Evolutionary conservation across 2,113 vertebrate species (phyloP).

Genomic region (Phalacrocorax brasilianus): DNA sequence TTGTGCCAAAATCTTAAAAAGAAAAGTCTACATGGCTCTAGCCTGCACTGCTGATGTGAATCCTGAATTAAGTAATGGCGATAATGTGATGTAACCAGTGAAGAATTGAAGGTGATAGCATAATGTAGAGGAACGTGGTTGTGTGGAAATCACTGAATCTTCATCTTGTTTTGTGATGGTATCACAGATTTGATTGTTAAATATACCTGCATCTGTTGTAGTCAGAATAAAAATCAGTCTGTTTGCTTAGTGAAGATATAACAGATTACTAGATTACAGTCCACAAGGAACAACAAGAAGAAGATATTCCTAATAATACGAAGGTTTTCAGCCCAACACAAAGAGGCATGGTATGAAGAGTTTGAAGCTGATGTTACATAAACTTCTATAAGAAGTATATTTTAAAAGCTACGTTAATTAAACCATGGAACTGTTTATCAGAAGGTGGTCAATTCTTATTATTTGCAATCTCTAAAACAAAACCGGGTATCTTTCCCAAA

Average conservation of each 20-base stretch:
- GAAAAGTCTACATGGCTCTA: background rate
- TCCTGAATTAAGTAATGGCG: background rate
- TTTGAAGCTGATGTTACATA: background rate
- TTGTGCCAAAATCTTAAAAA: background rate
- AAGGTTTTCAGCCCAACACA: background rate
- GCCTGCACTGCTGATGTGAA: background rate
- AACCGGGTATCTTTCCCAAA: background rate
- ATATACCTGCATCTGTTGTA: background rate
- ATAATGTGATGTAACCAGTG: background rate
- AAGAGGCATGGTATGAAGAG: background rate
- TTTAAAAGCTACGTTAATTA: background rate
- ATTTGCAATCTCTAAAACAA: background rate
- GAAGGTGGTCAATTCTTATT: background rate
- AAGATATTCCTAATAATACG: background rate
- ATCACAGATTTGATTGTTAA: background rate
- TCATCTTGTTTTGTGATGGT: background rate
- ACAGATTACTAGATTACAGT: background rate
- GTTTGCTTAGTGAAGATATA: background rate
- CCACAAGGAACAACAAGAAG: background rate
- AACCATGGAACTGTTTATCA: background rate
- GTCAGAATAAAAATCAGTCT: conserved; percentile 17
- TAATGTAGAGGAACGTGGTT: background rate
- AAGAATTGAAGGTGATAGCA: background rate
- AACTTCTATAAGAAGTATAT: background rate
- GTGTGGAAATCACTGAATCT: background rate